A percentile compares a stretch with the other conserved stretches of the same genome.
Conservation (phyloP, 1,140 invertebrate genomes). For the Macrotrachela quadricornifera region DNA sequence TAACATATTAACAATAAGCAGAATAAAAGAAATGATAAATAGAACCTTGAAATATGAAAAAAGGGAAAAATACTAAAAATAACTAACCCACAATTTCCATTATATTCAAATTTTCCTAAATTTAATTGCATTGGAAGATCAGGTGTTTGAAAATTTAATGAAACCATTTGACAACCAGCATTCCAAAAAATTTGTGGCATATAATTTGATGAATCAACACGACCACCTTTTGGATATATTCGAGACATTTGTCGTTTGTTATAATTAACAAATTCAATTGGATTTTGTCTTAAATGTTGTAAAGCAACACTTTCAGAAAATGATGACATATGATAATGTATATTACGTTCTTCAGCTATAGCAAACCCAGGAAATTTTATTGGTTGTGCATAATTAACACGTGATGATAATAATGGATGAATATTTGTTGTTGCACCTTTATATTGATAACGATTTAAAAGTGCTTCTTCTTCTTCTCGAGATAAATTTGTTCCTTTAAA, state of each 20-base stretch:
- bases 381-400: constrained; percentile 98
- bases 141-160: constrained; percentile 97
- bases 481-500: no score
- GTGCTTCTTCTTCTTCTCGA: constrained; percentile 40
- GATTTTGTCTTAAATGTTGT: constrained; percentile 74
- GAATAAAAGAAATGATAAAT: background rate
- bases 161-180: constrained; percentile 98
- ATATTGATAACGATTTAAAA: constrained; percentile 48
- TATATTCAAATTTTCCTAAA: constrained; percentile 99
- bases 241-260: constrained; percentile 93
- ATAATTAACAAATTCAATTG: constrained; percentile 96
- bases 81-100: constrained; percentile 66
- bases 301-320: constrained; percentile 88
- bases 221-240: constrained; percentile 92
- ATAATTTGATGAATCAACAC: constrained; percentile 96
- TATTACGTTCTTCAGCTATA: constrained; percentile 79
- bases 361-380: constrained; percentile 97
- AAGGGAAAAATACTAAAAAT: no score
- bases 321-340: constrained; percentile 92
- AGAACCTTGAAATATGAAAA: no score
- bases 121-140: constrained; percentile 98
- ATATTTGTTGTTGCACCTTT: constrained; percentile 93
- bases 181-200: constrained; percentile 99
- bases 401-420: constrained; percentile 87
- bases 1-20: background rate